Evolutionary conservation across 2,113 vertebrate genomes (phyloP), one percentile per base, ranked within the genome.

Genomic region (Cheirogaleus medius): DNA sequence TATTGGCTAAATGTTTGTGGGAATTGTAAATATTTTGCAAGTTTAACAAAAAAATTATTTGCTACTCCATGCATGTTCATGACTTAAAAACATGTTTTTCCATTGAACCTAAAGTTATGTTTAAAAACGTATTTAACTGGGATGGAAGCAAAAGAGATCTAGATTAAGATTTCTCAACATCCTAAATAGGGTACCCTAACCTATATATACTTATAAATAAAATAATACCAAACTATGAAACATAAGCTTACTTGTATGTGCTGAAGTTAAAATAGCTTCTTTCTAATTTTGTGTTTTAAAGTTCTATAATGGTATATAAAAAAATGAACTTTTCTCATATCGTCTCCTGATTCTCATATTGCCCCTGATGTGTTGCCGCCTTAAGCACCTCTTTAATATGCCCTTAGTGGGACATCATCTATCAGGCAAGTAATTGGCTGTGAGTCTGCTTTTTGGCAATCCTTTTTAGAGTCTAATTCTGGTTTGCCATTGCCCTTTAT

Each of bases 271-370:
- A 87, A 32, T 20, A 69, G 25, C 21, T 58, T 82, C 37, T 42
- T 91, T 92, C 25, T 52, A 54, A 32, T 21, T 87, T 91, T 74
- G 27, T 77, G 42, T 81, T 85, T 95, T 87, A 56, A 76, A 90
- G 54, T 93, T 87, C 42, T 87, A 29, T 69, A 76, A 66, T 34
- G 32, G 54, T 21, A 47, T 71, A 32, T 91, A 27, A 93, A 82
- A 82, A 74, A 54, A 80, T 39, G 23, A 42, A 34, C 49, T 84
- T 84, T 54, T 85, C 32, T 90, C 17, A 3, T 58, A 42, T 37
- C 77, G 1, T 76, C 5, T 8, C 29, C 74, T 49, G 73, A 47
- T 44, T 47, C 27, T 76, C 25, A 32, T 39, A 39, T 56, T 92
- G 25, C 13, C 56, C 42, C 3, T 90, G 47, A 85, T 60, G 93